Base-by-base conservation (phyloP, 2,797 vertebrate species). In the Peromyscus melanophrys region DNA sequence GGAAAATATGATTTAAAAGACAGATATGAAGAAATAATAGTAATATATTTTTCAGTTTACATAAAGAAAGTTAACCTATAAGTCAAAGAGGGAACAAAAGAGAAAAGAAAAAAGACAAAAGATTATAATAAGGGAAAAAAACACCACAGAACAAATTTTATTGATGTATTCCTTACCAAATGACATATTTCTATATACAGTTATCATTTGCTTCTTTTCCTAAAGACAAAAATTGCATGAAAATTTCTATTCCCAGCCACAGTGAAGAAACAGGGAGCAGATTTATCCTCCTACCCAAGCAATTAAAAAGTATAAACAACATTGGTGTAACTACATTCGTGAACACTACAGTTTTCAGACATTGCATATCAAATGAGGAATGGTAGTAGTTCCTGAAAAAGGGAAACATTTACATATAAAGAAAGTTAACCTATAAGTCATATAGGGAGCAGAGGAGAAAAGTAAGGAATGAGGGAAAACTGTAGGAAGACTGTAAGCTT, bases 1-100 rank as follows among this genome's bases (percentile, higher is more conserved):
- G 19, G 73, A 73, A 90, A 94, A 92, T 21, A 89, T 27, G 17
- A 40, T 23, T 84, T 46, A 52, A 89, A 95, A 92, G 29, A 49
- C n/a, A 55, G 52, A 78, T 76, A 57, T 5, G 27, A 73, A 81
- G 46, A 89, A 73, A 92, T 89, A 80, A 83, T n/a, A 73, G 55
- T 63, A 84, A 77, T 1, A 61, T 21, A 12, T 63, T 43, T 59
- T 76, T 76, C 37, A 37, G 73, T 43, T 83, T 67, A 65, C 27
- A 12, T 81, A 37, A 52, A 55, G 31, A 84, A 43, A 90, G 16
- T n/a, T 86, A 76, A 92, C 21, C 75, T 67, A 23, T 16, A 89
- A 71, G 12, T 63, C 29, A 59, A 2, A 93, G 4, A 55, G 1
- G 27, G 14, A 43, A 31, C 57, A 63, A 73, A 5, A 67, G 25